Conservation (phyloP, 2,113 vertebrate genomes). For the Tragelaphus strepsiceros region DNA sequence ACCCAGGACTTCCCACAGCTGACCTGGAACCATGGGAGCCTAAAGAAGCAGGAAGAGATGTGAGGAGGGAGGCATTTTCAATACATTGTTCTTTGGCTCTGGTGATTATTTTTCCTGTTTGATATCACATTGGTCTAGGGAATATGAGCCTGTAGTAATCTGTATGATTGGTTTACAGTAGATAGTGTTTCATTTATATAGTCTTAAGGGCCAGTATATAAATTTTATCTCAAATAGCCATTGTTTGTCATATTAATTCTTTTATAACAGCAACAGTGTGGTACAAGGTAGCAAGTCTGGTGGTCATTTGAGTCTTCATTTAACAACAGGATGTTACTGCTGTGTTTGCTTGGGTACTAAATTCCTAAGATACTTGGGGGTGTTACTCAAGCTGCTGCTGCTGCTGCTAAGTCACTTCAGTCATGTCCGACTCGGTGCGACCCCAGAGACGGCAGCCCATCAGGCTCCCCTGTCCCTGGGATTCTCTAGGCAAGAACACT, state of each 20-base stretch:
- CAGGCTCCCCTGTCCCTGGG: too few relatives aligned
- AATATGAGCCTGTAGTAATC: not conserved
- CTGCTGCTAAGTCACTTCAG: too few relatives aligned
- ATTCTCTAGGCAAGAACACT: too few relatives aligned
- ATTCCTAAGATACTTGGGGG: not conserved
- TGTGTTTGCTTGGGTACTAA: not conserved
- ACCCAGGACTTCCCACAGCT: not conserved
- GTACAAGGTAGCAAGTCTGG: not conserved
- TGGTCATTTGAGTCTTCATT: not conserved
- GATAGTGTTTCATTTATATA: not conserved
- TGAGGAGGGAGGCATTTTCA: not conserved
- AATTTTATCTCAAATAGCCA: not conserved
- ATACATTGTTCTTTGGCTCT: not conserved
- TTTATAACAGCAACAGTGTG: not conserved
- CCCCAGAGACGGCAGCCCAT: too few relatives aligned
- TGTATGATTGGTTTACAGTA: not conserved
- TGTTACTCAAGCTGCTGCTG: not conserved
- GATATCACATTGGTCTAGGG: not conserved
- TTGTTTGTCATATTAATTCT: not conserved
- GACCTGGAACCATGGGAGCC: not conserved
- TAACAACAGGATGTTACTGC: not conserved
- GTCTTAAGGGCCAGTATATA: not conserved
- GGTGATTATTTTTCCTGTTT: conserved; percentile 21
- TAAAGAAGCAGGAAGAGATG: not conserved
- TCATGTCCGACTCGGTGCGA: too few relatives aligned